Base-by-base conservation (phyloP, 2,888 invertebrate genomes). In the Heliconius sara region DNA sequence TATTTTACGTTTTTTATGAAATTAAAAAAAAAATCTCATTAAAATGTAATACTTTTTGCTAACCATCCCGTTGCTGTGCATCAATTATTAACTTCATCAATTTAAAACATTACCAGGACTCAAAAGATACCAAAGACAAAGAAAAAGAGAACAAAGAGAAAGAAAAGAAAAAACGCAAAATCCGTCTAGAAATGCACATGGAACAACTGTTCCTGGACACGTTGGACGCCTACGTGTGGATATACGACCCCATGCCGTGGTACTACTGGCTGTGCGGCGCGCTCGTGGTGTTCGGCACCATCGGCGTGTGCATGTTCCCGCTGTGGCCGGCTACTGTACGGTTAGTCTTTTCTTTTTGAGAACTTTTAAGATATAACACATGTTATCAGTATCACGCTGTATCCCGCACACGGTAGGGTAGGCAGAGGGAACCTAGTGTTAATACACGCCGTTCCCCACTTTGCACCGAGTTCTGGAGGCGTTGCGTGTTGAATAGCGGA, bases 261-360 rank as follows among this genome's bases (percentile, higher is more conserved):
- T 97, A 98, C 93, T 98, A 98, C 92, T 99, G 99, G 98, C 96
- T 99, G 84, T 97, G 98, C 87, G 99, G 99, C n/a, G 96, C 97
- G 13, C 95, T 98, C 7, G 95, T 98, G 83, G 98, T 99, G 52
- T 95, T 99, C 78, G 99, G 98, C 34, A 98, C 99, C 52, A 98
- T 99, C 86, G 98, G 97, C 22, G 97, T 99, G 65, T 99, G 99
- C 93, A 96, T 99, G 89, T 99, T 99, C 95, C 99, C 99, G n/a
- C 95, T 99, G 78, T 99, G 99, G 99, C 99, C 99, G 0, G 97
- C 98, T 78, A 97, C 98, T 85, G 97, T 99, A 86, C 96, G 97
- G 96, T 97, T 91, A 90, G 83, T 39, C 34, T 4, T 30, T 0
- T 30, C 0, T 4, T 0, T 30, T 30, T 30, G 30, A 30, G 30